A percentile compares a stretch with the other conserved stretches of the same genome.
phyloP scores from a whole-genome alignment of 2,113 vertebrate genomes.

The Protobothrops mucrosquamatus region DNA sequence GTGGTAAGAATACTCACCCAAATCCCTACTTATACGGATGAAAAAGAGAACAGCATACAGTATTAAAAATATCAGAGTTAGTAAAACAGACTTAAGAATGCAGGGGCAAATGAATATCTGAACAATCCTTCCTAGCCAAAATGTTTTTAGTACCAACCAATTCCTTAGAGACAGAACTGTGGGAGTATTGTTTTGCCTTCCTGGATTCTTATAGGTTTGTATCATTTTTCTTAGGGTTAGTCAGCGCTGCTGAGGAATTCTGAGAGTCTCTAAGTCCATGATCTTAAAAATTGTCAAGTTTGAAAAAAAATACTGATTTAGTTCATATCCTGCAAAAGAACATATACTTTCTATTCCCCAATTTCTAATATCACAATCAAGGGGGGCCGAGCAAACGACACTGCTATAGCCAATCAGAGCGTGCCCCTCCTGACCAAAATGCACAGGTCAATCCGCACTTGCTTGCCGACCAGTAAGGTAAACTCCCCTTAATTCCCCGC shows the following conservation, averaged over 20 bases:
- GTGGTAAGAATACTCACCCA: too few relatives aligned
- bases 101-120: too few relatives aligned
- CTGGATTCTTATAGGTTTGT: too few relatives aligned
- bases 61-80: too few relatives aligned
- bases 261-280: background rate
- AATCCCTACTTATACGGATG: too few relatives aligned
- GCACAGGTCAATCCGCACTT: background rate
- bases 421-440: background rate
- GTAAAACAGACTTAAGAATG: too few relatives aligned
- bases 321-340: background rate
- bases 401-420: background rate
- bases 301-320: background rate
- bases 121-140: background rate
- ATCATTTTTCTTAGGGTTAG: too few relatives aligned
- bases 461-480: background rate
- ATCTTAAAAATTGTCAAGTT: background rate
- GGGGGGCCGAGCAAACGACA: background rate
- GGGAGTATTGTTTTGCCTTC: too few relatives aligned
- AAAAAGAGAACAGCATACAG: too few relatives aligned
- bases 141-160: background rate
- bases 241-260: too few relatives aligned
- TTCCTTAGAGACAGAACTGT: background rate
- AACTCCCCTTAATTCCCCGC: background rate
- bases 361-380: background rate
- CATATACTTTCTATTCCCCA: background rate